Evolutionary conservation across 2,797 vertebrate species (phyloP).

Genomic region (Sebastes minor): DNA sequence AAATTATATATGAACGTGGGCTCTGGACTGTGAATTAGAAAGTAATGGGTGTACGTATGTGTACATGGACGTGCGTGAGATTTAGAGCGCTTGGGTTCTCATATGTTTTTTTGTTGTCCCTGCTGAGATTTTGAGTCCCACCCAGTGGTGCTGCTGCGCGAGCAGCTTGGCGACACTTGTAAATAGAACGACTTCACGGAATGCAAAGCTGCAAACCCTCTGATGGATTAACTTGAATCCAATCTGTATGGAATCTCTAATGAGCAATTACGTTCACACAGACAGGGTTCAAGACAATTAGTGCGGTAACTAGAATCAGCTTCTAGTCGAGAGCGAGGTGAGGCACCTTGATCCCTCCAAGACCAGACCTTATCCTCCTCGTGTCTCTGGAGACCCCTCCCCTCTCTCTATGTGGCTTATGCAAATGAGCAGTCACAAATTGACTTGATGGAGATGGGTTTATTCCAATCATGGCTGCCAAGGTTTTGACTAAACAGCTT

Average conservation of each 20-base stretch:
- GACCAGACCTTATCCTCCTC: slow-evolving; percentile 58
- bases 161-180: slow-evolving; percentile 53
- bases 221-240: slow-evolving; percentile 70
- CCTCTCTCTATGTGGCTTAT: slow-evolving; percentile 49
- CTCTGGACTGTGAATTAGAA: slow-evolving; percentile 56
- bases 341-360: slow-evolving; percentile 65
- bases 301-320: slow-evolving; percentile 64
- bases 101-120: slow-evolving; percentile 14
- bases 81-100: not conserved
- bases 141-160: slow-evolving; percentile 23
- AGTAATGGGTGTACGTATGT: slow-evolving; percentile 36
- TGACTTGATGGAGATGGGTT: slow-evolving; percentile 70
- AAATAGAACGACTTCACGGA: slow-evolving; percentile 58
- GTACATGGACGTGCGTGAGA: slow-evolving; percentile 5
- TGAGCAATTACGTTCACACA: slow-evolving; percentile 72
- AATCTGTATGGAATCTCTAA: slow-evolving; percentile 75
- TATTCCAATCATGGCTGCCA: slow-evolving; percentile 67
- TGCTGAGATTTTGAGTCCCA: slow-evolving; percentile 26
- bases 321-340: slow-evolving; percentile 63
- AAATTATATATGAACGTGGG: slow-evolving; percentile 78
- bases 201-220: slow-evolving; percentile 59
- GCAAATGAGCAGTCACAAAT: slow-evolving; percentile 69
- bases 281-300: slow-evolving; percentile 74
- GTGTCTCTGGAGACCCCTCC: slow-evolving; percentile 50
- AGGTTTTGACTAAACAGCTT: slow-evolving; percentile 54